phyloP scores from a whole-genome alignment of 2,888 invertebrate species.

The Lottia scabra region DNA sequence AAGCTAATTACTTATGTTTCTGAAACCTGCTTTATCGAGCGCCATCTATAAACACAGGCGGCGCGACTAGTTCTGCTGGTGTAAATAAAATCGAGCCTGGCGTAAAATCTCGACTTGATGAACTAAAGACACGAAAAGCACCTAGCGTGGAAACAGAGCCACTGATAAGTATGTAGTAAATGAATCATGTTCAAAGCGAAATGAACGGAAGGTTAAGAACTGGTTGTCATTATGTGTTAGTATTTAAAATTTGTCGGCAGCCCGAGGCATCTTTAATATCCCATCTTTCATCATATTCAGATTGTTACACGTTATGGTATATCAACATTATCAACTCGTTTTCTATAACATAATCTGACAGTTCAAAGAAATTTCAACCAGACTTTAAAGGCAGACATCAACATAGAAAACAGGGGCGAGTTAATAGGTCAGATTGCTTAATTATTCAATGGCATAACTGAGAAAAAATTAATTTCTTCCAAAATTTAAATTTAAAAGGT shows the following conservation, averaged over 20 bases:
- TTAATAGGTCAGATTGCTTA: too few species aligned
- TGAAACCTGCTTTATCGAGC: not conserved
- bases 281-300: not conserved
- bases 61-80: not conserved
- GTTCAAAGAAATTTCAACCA: too few species aligned
- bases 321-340: too few species aligned
- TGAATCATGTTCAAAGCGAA: not conserved
- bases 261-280: not conserved
- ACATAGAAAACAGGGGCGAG: too few species aligned
- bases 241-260: not conserved
- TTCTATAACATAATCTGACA: too few species aligned
- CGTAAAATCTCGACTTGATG: not conserved
- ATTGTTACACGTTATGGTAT: too few species aligned
- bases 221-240: not conserved
- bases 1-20: not conserved
- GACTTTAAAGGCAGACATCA: too few species aligned
- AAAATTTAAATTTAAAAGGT: too few species aligned
- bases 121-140: not conserved
- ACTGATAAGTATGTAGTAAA: not conserved
- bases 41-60: not conserved
- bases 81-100: not conserved
- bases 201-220: not conserved
- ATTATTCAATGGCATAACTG: too few species aligned
- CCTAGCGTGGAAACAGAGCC: not conserved
- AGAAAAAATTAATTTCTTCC: too few species aligned